Base-by-base conservation (phyloP, 2,113 vertebrate genomes). In the Cinclus cinclus region DNA sequence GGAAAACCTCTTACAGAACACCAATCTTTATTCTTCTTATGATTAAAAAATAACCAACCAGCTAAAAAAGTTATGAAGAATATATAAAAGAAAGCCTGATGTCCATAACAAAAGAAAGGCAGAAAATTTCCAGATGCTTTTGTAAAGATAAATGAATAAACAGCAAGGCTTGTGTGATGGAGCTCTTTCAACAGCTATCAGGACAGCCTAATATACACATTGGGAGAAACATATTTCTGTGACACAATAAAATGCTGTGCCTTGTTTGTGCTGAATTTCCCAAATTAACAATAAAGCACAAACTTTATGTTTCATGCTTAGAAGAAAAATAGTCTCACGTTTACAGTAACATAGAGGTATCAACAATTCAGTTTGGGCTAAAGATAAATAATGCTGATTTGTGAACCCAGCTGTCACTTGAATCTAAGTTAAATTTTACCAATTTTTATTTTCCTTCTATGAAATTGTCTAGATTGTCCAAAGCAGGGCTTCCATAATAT, bases 201-300 rank as follows among this genome's bases (percentile, higher is more conserved):
- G 50, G 76, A 33, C 52, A 83, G 59, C 16, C 20, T 30, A 90
- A 68, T 39, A 73, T 33, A 42, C 27, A 75, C 44, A 25, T 39
- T n/a, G 42, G 44, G 41, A 70, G 80, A 76, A 89, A 70, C 3
- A 13, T 11, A 58, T 58, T 89, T 77, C 78, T 85, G 80, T 87
- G 60, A 63, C 49, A 90, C n/a, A 46, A 6, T 46, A 87, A 92
- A 90, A 80, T 7, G 44, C 31, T 52, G 35, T 68, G 80, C 53
- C 19, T 93, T 91, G 87, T 89, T 89, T 87, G 73, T 92, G 76
- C 79, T 63, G 68, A 92, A 93, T 89, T 91, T 56, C 69, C 22
- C 73, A 87, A 92, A 94, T 89, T 82, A 89, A 94, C 0, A 6
- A 91, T 58, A 89, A 78, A 87, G 77, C 76, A 94, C 41, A 76